These are phyloP conservation scores for Nasonia giraulti DNA, from an alignment of 1,140 invertebrate species.

Conservation along the genomic window DNA sequence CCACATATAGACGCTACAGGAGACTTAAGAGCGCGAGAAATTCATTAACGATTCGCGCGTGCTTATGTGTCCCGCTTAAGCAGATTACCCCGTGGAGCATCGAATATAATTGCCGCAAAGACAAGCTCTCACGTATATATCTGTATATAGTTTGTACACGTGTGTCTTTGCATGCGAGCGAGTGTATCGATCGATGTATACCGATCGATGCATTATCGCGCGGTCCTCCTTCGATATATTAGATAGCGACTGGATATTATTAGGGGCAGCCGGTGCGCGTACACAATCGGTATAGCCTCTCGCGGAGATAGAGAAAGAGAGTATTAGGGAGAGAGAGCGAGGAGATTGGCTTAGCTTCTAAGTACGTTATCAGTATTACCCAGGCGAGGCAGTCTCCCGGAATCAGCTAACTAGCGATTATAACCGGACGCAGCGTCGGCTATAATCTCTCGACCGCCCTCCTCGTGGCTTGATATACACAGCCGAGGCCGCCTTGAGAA, in stretches of 20 bases:
- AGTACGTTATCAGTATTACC: slow-evolving; percentile 53
- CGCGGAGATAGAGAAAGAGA: neutral
- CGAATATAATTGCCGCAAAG: slow-evolving; percentile 36
- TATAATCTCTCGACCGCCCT: neutral
- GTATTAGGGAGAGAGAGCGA: slow-evolving; percentile 11
- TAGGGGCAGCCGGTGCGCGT: neutral
- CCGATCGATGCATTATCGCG: neutral
- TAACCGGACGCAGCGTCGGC: slow-evolving; percentile 12
- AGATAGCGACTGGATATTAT: slow-evolving; percentile 22
- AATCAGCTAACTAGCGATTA: slow-evolving; percentile 55
- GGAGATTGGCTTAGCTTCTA: slow-evolving; percentile 49
- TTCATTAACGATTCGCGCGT: slow-evolving; percentile 10
- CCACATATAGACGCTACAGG: neutral
- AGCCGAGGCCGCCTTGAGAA: neutral
- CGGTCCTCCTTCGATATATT: slow-evolving; percentile 2
- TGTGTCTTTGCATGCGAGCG: neutral
- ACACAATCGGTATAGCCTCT: slow-evolving; percentile 5
- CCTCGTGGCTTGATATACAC: neutral
- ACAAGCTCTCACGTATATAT: neutral
- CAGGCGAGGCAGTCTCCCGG: slow-evolving; percentile 26
- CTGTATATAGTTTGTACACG: too few relatives aligned
- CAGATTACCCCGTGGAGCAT: slow-evolving; percentile 41
- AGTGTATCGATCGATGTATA: neutral
- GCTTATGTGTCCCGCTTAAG: slow-evolving; percentile 4
- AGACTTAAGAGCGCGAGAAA: neutral